Percentiles rank a stretch among this genome's conserved stretches.
These are phyloP conservation scores for Dipodomys stephensi DNA, from an alignment of 2,113 vertebrate species.

Conservation along the genomic window DNA sequence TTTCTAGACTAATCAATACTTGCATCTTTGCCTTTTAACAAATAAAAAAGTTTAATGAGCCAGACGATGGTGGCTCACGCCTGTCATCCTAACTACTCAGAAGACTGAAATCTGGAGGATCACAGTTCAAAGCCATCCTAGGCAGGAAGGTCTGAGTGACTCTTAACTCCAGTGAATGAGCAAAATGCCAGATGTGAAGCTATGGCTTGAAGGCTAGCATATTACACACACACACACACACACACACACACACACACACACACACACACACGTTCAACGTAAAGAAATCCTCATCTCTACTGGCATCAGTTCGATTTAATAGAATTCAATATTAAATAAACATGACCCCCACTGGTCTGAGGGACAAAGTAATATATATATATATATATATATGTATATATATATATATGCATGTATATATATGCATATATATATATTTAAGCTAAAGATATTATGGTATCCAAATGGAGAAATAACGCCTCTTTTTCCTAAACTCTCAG, in stretches of 20 bases:
- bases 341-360: conserved; percentile 81
- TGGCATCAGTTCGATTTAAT: conserved; percentile 86
- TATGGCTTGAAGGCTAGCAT: no score
- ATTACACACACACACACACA: no score
- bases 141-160: no score
- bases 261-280: conserved; percentile 60
- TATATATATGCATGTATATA: no score
- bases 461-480: conserved; percentile 76
- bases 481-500: conserved; percentile 73
- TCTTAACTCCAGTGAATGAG: no score
- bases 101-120: no score
- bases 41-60: conserved; percentile 51
- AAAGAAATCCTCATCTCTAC: conserved; percentile 84
- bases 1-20: conserved; percentile 85
- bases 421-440: not conserved
- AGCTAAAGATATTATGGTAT: conserved; percentile 81
- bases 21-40: conserved; percentile 83
- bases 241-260: no score
- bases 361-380: conserved; percentile 80
- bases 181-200: no score
- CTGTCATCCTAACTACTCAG: no score
- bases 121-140: no score
- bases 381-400: no score
- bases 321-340: conserved; percentile 89
- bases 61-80: no score